Conservation (phyloP, 2,797 vertebrate species). For the Cossypha polioptera region DNA sequence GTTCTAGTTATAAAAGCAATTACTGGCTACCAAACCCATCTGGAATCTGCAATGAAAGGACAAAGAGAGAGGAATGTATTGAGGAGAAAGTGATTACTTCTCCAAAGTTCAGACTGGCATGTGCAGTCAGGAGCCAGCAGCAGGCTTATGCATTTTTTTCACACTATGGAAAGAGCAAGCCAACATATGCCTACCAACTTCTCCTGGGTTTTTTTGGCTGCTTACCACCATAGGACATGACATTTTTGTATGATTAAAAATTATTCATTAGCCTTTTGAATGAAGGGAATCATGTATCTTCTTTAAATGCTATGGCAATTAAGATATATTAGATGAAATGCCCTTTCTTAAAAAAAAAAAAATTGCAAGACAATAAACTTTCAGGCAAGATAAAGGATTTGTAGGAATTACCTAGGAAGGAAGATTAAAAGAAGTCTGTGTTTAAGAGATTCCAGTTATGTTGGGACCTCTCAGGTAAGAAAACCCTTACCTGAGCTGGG, state of each 20-base stretch:
- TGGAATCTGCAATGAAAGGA: constrained; percentile 71
- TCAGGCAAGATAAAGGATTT: constrained; percentile 1
- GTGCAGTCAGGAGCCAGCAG: background rate
- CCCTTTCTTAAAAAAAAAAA: background rate
- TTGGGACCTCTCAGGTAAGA: background rate
- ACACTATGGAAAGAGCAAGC: background rate
- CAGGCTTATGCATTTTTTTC: constrained; percentile 43
- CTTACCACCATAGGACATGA: background rate
- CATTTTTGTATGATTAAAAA: constrained; percentile 46
- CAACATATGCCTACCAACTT: constrained; percentile 49
- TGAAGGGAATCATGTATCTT: constrained; percentile 4
- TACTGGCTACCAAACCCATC: constrained; percentile 74
- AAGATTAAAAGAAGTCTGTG: background rate
- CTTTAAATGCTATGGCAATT: constrained; percentile 42
- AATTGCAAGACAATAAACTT: background rate
- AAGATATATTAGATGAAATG: background rate
- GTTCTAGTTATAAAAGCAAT: constrained; percentile 76
- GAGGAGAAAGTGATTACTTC: constrained; percentile 63
- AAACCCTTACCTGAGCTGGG: background rate
- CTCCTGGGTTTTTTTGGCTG: background rate
- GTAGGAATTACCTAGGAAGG: background rate
- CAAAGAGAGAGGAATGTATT: constrained; percentile 44
- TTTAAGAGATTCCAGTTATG: background rate
- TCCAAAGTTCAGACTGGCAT: constrained; percentile 57
- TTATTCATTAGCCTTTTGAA: constrained; percentile 55